A percentile compares a stretch with the other conserved stretches of the same genome.
These are phyloP conservation scores for Elanoides forficatus DNA, from an alignment of 2,113 vertebrate species.

Conservation along the genomic window DNA sequence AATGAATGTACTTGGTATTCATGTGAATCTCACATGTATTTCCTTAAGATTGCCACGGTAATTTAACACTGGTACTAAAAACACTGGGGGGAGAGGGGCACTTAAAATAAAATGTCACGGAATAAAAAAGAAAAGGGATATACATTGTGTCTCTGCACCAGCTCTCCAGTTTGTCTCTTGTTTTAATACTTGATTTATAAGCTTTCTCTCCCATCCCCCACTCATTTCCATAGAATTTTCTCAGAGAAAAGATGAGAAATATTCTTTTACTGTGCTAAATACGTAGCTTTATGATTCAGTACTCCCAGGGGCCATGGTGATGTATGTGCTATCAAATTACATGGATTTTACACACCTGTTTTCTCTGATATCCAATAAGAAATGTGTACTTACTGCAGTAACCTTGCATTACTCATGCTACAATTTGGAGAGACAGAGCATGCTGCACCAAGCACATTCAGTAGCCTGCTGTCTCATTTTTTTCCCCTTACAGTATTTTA, in stretches of 20 bases:
- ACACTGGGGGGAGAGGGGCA: not conserved
- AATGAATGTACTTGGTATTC: slow-evolving; percentile 45
- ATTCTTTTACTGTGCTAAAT: slow-evolving; percentile 35
- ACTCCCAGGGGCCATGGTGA: slow-evolving; percentile 12
- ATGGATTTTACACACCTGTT: slow-evolving; percentile 53
- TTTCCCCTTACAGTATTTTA: not conserved
- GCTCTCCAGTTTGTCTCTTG: not conserved
- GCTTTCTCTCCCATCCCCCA: not conserved
- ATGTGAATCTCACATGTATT: slow-evolving; percentile 39
- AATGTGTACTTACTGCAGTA: slow-evolving; percentile 51
- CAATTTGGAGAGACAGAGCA: not conserved
- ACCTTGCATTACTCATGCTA: slow-evolving; percentile 47
- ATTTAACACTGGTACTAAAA: slow-evolving; percentile 36
- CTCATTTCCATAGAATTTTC: slow-evolving; percentile 11
- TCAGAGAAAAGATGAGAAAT: slow-evolving; percentile 22
- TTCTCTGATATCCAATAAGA: slow-evolving; percentile 39
- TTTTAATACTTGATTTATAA: slow-evolving; percentile 44
- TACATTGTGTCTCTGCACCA: not conserved
- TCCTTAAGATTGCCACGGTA: slow-evolving; percentile 24
- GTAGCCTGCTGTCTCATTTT: not conserved
- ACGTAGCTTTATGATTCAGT: slow-evolving; percentile 26
- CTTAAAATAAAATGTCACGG: slow-evolving; percentile 26
- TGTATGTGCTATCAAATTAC: slow-evolving; percentile 34
- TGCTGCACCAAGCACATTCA: not conserved
- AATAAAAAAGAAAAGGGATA: not conserved